These are phyloP conservation scores for Malacoctenus gilli DNA, from an alignment of 2,797 vertebrate species.

Conservation along the genomic window DNA sequence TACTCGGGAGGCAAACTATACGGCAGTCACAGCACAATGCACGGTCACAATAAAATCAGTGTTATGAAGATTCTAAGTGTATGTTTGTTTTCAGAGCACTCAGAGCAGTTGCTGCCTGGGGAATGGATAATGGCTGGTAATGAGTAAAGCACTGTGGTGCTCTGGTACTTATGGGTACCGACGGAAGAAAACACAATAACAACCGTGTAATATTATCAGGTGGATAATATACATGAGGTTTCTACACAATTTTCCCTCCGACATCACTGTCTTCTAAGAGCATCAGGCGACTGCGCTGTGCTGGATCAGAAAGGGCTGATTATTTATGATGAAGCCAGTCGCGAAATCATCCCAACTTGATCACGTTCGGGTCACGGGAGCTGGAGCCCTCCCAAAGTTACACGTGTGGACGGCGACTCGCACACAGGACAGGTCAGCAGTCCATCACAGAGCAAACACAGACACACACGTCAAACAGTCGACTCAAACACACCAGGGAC, in stretches of 20 bases:
- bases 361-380: no score
- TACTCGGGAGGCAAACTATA: conserved; percentile 16
- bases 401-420: no score
- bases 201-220: conserved; percentile 8
- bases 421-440: no score
- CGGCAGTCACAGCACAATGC: conserved; percentile 18
- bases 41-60: conserved; percentile 18
- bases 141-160: conserved; percentile 11
- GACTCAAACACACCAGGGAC: no score
- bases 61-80: conserved; percentile 13
- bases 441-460: no score
- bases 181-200: conserved; percentile 13
- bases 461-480: no score
- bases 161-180: conserved; percentile 4
- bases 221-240: not conserved
- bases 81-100: conserved; percentile 16
- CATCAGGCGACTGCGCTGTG: no score
- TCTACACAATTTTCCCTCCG: not conserved
- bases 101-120: conserved; percentile 6
- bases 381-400: no score
- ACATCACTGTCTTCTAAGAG: no score
- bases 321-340: no score
- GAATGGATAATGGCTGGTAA: conserved; percentile 31
- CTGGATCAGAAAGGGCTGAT: no score
- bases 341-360: no score